These are phyloP conservation scores for Psylliodes chrysocephalus DNA, from an alignment of 2,888 invertebrate species.

Conservation along the genomic window DNA sequence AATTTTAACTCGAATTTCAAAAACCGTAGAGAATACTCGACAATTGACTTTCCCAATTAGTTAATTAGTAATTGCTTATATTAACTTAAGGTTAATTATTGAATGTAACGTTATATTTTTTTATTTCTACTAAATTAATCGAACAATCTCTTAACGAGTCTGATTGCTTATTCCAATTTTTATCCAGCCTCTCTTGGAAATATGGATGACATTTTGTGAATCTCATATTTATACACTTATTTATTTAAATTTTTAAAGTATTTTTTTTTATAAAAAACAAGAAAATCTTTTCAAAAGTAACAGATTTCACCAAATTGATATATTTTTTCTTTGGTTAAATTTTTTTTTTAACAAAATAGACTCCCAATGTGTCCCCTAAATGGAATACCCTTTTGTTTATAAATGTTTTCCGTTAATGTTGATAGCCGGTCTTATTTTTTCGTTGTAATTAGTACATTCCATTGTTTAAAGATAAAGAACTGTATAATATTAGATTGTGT, in stretches of 20 bases:
- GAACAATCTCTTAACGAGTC: no score
- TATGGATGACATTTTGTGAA: neutral
- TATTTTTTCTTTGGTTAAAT: no score
- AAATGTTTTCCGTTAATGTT: neutral
- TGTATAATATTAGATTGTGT: slow-evolving; percentile 25
- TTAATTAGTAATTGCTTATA: neutral
- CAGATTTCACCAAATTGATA: no score
- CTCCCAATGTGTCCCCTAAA: neutral
- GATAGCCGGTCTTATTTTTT: neutral
- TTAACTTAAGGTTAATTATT: neutral
- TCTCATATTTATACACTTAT: neutral
- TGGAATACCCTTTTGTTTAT: neutral
- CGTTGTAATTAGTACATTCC: slow-evolving; percentile 14
- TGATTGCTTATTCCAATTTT: no score
- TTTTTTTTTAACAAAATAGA: neutral
- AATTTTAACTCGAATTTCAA: neutral
- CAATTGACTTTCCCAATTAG: neutral
- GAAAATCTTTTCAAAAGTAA: no score
- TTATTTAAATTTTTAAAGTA: neutral
- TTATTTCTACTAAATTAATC: no score
- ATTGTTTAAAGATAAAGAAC: slow-evolving; percentile 18
- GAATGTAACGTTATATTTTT: neutral
- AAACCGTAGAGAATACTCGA: neutral
- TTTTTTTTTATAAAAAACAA: neutral
- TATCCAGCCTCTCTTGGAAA: no score